These are phyloP conservation scores for Drosophila glabriapex DNA, from an alignment of 2,888 invertebrate genomes.

Conservation along the genomic window DNA sequence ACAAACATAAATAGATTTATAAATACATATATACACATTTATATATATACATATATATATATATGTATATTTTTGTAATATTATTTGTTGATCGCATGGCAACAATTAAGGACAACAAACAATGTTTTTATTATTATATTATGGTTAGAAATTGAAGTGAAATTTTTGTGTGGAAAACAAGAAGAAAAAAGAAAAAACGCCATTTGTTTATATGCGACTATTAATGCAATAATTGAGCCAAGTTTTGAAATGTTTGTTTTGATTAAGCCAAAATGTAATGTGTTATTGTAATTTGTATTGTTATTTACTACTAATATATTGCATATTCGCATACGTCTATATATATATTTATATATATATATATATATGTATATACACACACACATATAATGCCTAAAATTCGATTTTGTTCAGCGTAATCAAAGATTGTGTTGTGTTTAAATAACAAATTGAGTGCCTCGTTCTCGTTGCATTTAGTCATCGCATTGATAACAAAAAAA, in stretches of 20 bases:
- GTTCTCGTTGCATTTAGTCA: constrained; percentile 67
- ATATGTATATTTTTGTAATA: constrained; percentile 73
- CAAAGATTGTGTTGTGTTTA: constrained; percentile 51
- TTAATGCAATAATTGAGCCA: constrained; percentile 63
- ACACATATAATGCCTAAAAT: constrained; percentile 55
- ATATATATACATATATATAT: constrained; percentile 28
- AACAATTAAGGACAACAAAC: constrained; percentile 59
- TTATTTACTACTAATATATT: constrained; percentile 75
- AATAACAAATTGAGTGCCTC: constrained; percentile 73
- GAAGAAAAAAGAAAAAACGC: constrained; percentile 11
- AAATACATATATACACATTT: constrained; percentile 36
- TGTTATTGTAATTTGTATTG: constrained; percentile 80
- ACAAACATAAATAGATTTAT: constrained; percentile 37
- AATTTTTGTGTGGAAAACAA: constrained; percentile 36
- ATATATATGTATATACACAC: constrained; percentile 31
- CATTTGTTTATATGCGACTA: constrained; percentile 56
- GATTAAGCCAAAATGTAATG: constrained; percentile 79
- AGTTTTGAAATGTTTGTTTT: constrained; percentile 63
- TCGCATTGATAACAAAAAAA: constrained; percentile 56
- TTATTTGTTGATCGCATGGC: constrained; percentile 68
- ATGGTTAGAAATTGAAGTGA: constrained; percentile 47
- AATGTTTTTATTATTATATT: constrained; percentile 57
- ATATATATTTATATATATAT: constrained; percentile 27
- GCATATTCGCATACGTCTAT: constrained; percentile 38
- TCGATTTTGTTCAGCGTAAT: constrained; percentile 56